Evolutionary conservation across 35 echinoderm and acorn worm species (phyloP).

Genomic region (Diadema setosum): DNA sequence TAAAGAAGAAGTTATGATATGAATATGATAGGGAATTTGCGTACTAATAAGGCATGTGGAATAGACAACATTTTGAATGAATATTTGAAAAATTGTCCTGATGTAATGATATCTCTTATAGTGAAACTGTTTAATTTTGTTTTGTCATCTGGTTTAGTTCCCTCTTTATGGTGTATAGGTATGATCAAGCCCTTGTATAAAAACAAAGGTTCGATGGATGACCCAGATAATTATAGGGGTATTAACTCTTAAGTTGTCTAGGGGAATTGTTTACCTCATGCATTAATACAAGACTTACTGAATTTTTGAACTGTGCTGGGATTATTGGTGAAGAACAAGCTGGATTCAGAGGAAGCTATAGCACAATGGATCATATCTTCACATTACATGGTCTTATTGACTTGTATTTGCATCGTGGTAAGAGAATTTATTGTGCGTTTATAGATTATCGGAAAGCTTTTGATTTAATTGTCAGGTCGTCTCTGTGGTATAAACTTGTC

Average conservation of each 20-base stretch:
- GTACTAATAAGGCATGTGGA: not conserved
- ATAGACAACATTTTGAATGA: constrained; percentile 1
- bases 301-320: constrained; percentile 15
- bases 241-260: constrained; percentile 1
- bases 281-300: constrained; percentile 14
- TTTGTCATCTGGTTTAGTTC: not conserved
- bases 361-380: constrained; percentile 46
- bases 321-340: constrained; percentile 45
- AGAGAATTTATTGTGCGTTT: constrained; percentile 44
- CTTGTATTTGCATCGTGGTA: constrained; percentile 25
- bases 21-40: not conserved
- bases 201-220: no score
- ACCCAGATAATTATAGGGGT: constrained; percentile 19
- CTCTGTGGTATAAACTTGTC: constrained; percentile 44
- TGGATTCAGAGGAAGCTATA: constrained; percentile 35
- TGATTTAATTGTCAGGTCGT: constrained; percentile 29
- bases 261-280: constrained; percentile 42
- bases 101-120: not conserved
- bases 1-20: no score
- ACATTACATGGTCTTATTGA: constrained; percentile 33
- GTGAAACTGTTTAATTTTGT: not conserved
- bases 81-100: not conserved
- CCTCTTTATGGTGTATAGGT: no score
- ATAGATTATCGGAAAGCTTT: constrained; percentile 35
- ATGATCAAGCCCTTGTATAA: no score